These are phyloP conservation scores for Drosophila niveifrons DNA, from an alignment of 2,888 invertebrate species.

Conservation along the genomic window DNA sequence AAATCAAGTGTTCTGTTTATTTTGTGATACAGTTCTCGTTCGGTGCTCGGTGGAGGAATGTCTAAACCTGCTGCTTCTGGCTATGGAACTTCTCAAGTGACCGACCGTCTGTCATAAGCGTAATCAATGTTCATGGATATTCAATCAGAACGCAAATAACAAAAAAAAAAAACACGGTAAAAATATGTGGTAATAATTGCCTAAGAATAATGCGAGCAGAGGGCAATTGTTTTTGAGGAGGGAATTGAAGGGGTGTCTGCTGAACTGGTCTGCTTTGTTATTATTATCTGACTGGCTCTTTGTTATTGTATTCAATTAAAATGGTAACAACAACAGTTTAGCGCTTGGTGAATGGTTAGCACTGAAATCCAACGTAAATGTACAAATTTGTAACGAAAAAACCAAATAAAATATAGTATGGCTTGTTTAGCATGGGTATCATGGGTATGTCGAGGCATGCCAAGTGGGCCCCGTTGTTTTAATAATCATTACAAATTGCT, in stretches of 20 bases:
- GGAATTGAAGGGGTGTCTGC: conserved; percentile 19
- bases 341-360: conserved; percentile 65
- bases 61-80: conserved; percentile 37
- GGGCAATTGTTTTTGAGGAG: not conserved
- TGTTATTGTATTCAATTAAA: conserved; percentile 73
- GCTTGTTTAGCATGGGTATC: conserved; percentile 61
- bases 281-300: conserved; percentile 43
- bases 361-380: conserved; percentile 47
- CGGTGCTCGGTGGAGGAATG: conserved; percentile 47
- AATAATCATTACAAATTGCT: conserved; percentile 81
- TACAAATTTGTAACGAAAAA: conserved; percentile 44
- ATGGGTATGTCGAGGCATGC: conserved; percentile 51
- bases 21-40: conserved; percentile 20
- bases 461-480: conserved; percentile 72
- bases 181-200: conserved; percentile 73
- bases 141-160: conserved; percentile 55
- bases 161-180: conserved; percentile 23
- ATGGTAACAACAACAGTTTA: conserved; percentile 70
- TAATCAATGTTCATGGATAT: conserved; percentile 72
- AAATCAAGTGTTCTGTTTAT: not conserved
- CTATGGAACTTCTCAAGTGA: conserved; percentile 58
- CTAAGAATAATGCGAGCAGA: conserved; percentile 57
- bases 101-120: conserved; percentile 64
- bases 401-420: conserved; percentile 33
- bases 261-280: conserved; percentile 51